Evolutionary conservation across 1,140 invertebrate species (phyloP), one percentile per base, ranked within the genome.

Genomic region (Temnothorax curvispinosus): DNA sequence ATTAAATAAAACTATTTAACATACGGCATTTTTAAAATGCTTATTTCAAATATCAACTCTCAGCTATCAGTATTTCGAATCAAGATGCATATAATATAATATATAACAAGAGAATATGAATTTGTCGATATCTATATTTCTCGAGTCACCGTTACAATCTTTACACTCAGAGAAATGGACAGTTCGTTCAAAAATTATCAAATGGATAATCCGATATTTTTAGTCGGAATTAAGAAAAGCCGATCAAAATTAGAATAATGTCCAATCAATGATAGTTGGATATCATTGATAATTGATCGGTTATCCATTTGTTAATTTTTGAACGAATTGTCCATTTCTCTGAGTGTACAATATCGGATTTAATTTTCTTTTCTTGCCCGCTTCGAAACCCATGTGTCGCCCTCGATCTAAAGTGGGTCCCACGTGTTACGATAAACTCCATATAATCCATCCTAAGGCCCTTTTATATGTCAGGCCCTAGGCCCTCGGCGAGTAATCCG

Each of bases 401-500:
- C 15, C 52, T 32, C 38, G 0, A 18, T 47, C 15, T 41, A 13
- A 72, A 72, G 78, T 56, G 27, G n/a, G 35, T 58, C 38, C 52
- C 21, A 27, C 38, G 27, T 21, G 69, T 38, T n/a, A 69, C 13
- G 47, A 69, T 38, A 74, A 74, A 74, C 44, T 44, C 27, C 21
- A 15, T 13, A 3, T 35, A 72, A 84, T 60, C 44, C n/a, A 50
- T 84, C 8, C 32, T 27, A 9, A 84, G 56, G 69, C 69, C 80
- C 44, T 74, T 50, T 84, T 75, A 82, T 35, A 27, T 58, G 69
- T 35, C 54, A 50, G 54, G 67, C 67, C 80, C 3, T 38, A 50
- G 80, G 69, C 54, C 80, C 41, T 69, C 5, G n/a, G n/a, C 41
- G 44, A 60, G 32, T 84, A 84, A 84, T 84, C 69, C 69, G n/a